Percentiles rank a stretch among this genome's conserved stretches.
Evolutionary conservation across 2,113 vertebrate genomes (phyloP).

Genomic region (Paratilapia polleni): DNA sequence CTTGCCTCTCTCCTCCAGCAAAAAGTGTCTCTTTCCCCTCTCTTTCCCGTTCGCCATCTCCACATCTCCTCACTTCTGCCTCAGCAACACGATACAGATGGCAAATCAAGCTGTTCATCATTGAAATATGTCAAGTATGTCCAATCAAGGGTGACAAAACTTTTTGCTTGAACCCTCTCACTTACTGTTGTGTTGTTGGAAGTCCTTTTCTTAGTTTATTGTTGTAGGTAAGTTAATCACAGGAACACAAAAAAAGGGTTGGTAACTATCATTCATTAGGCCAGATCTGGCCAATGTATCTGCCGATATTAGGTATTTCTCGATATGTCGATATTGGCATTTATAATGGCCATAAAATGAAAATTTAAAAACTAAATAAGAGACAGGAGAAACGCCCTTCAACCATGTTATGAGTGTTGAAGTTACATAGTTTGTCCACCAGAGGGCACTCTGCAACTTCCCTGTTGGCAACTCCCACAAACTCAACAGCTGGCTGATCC

Average conservation of each 20-base stretch:
- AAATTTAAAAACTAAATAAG: not conserved
- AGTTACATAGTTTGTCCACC: not conserved
- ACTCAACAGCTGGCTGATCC: no score
- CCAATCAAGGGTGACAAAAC: conserved; percentile 30
- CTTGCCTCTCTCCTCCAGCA: not conserved
- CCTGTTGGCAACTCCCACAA: not conserved
- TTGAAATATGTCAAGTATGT: conserved; percentile 45
- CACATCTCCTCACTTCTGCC: conserved; percentile 11
- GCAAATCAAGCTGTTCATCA: conserved; percentile 64
- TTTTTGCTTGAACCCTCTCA: conserved; percentile 29
- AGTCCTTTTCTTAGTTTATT: not conserved
- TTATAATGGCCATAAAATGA: not conserved
- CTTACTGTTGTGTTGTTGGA: not conserved
- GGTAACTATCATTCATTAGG: not conserved
- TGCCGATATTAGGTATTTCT: not conserved
- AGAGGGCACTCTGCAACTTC: not conserved
- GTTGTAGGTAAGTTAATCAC: not conserved
- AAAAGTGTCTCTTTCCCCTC: conserved; percentile 9
- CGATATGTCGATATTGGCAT: not conserved
- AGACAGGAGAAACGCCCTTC: not conserved
- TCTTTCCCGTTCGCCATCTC: not conserved
- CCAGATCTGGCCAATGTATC: not conserved
- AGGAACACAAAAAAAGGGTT: not conserved
- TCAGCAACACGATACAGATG: conserved; percentile 46
- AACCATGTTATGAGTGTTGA: not conserved